Evolutionary conservation across 2,888 invertebrate species (phyloP).

Genomic region (Synanthedon andrenaeformis): DNA sequence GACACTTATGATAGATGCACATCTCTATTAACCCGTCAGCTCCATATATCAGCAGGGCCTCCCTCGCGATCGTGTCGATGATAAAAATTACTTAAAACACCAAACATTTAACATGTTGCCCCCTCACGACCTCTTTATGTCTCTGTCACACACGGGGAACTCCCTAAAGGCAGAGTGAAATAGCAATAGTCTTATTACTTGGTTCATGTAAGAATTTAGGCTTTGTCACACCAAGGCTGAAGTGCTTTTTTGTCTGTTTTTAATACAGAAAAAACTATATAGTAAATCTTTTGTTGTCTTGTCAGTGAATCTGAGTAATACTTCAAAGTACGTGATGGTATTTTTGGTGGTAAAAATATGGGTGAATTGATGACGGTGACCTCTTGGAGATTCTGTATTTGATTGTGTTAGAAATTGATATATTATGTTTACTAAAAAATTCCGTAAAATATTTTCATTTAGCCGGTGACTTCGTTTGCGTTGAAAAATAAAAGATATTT

Average conservation of each 20-base stretch:
- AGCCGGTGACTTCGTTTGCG: too few species aligned
- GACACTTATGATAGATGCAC: slow-evolving; percentile 11
- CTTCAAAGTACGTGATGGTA: slow-evolving; percentile 47
- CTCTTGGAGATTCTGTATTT: slow-evolving; percentile 16
- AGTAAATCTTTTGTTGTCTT: slow-evolving; percentile 52
- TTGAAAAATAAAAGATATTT: too few species aligned
- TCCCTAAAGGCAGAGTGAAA: slow-evolving; percentile 18
- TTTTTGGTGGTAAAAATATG: slow-evolving; percentile 48
- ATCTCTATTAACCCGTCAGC: slow-evolving; percentile 46
- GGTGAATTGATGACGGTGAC: slow-evolving; percentile 36
- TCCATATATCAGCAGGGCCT: slow-evolving; percentile 59
- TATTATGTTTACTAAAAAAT: background rate
- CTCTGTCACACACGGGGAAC: slow-evolving; percentile 24
- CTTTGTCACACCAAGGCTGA: slow-evolving; percentile 21
- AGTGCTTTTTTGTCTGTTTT: slow-evolving; percentile 13
- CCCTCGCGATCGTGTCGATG: slow-evolving; percentile 64
- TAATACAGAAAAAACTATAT: slow-evolving; percentile 13
- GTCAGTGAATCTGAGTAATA: slow-evolving; percentile 39
- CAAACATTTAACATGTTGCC: slow-evolving; percentile 61
- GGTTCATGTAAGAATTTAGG: slow-evolving; percentile 18
- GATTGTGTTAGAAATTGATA: slow-evolving; percentile 20
- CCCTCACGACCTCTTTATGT: slow-evolving; percentile 31
- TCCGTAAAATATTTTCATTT: too few species aligned
- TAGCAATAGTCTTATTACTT: slow-evolving; percentile 9
- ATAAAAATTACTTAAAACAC: slow-evolving; percentile 70